Conservation (phyloP, 2,888 invertebrate genomes). For the Drosophila maculinotata region DNA sequence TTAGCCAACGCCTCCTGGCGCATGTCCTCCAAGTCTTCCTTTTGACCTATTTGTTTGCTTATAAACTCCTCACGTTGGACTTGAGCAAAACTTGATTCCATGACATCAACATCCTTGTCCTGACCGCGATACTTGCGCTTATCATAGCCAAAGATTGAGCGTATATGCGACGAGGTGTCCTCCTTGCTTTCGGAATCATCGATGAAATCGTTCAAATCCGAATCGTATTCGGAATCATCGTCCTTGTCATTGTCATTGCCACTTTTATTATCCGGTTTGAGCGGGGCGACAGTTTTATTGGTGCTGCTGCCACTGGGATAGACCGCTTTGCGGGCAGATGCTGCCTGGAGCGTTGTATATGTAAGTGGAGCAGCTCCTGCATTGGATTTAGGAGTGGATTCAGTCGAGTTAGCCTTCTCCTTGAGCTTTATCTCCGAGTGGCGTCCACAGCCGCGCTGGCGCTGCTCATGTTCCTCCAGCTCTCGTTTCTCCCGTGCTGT, state of each 20-base stretch:
- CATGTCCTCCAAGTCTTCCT: constrained; percentile 97
- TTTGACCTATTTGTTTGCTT: constrained; percentile 93
- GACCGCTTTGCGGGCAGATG: neutral
- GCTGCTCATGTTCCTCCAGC: neutral
- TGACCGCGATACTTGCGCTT: constrained; percentile 88
- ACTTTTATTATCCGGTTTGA: too few species aligned
- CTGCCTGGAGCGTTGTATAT: neutral
- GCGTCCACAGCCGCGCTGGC: neutral
- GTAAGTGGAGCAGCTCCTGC: too few species aligned
- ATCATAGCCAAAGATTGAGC: too few species aligned
- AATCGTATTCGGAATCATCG: constrained; percentile 2
- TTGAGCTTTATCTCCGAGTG: neutral
- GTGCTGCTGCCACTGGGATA: neutral
- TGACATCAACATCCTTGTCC: constrained; percentile 90
- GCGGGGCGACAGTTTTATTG: too few species aligned
- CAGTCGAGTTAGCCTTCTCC: neutral
- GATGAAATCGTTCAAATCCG: constrained; percentile 95
- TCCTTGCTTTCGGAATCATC: constrained; percentile 91
- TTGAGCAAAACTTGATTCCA: constrained; percentile 95
- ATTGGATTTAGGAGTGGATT: too few species aligned
- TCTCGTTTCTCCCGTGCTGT: constrained; percentile 1
- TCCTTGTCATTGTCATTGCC: neutral
- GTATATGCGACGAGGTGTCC: constrained; percentile 92
- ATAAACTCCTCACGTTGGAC: constrained; percentile 94
- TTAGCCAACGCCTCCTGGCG: constrained; percentile 92